phyloP scores from a whole-genome alignment of 2,797 vertebrate genomes.

The Chloroceryle inda region DNA sequence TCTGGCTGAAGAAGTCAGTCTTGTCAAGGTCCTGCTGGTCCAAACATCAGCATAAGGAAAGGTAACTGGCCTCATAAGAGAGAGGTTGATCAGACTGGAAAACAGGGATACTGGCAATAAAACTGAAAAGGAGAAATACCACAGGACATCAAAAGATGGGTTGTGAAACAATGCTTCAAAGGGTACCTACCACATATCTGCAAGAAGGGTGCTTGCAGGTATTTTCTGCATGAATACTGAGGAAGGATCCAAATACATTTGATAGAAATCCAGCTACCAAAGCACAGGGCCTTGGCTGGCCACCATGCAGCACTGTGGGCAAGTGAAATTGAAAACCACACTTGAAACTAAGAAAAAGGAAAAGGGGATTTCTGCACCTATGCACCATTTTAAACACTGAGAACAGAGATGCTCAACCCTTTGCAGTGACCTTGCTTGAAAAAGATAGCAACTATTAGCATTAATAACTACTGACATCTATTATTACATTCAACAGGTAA shows the following conservation, averaged over 20 bases:
- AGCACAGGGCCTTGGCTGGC: background rate
- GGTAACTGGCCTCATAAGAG: background rate
- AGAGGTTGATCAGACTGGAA: background rate
- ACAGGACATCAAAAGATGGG: background rate
- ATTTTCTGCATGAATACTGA: background rate
- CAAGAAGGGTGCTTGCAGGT: background rate
- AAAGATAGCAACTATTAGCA: background rate
- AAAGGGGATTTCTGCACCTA: background rate
- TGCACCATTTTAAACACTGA: background rate
- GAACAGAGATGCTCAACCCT: background rate
- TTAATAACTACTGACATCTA: background rate
- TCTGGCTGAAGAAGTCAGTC: background rate
- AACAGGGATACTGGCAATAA: background rate
- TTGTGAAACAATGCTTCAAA: background rate
- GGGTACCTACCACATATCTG: background rate
- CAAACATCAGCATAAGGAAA: background rate
- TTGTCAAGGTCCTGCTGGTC: background rate
- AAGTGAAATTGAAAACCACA: background rate
- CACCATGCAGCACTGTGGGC: background rate
- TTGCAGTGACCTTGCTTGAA: background rate
- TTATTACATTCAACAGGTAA: background rate
- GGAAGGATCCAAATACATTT: background rate
- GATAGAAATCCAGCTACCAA: background rate
- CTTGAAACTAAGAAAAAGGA: background rate
- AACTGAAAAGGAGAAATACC: background rate